phyloP scores from a whole-genome alignment of 2,113 vertebrate species.

The Dendrocopos noguchii region DNA sequence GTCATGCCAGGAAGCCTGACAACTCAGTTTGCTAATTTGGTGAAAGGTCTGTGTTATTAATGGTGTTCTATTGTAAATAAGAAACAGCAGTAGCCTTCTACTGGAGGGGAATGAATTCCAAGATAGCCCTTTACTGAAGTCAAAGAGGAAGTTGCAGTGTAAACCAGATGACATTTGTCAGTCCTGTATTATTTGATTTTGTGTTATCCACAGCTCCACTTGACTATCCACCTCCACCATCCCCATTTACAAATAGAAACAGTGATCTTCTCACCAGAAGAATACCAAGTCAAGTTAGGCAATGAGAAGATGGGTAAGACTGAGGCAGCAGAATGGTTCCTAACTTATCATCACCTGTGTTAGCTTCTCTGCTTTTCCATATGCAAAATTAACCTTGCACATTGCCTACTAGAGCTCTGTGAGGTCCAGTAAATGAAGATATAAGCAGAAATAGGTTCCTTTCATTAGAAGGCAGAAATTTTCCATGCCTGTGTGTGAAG shows the following conservation, averaged over 20 bases:
- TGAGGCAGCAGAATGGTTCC: not conserved
- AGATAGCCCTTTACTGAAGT: not conserved
- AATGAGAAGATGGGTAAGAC: not conserved
- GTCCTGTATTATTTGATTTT: not conserved
- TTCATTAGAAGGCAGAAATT: not conserved
- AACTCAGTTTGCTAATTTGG: conserved; percentile 3
- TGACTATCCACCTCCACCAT: not conserved
- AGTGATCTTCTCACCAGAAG: not conserved
- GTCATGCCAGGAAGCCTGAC: not conserved
- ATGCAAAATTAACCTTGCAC: not conserved
- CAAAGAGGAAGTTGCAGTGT: not conserved
- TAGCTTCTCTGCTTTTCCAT: not conserved
- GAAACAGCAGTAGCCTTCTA: not conserved
- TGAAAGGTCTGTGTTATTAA: not conserved
- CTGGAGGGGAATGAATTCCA: not conserved
- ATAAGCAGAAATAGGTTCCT: not conserved
- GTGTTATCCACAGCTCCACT: not conserved
- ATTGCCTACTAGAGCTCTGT: not conserved
- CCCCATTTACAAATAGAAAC: not conserved
- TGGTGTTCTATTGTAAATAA: not conserved
- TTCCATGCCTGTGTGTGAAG: not conserved
- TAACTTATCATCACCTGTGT: not conserved
- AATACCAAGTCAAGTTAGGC: not conserved
- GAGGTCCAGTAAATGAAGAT: not conserved
- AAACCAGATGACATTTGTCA: not conserved